Base-by-base conservation (phyloP, 2,888 invertebrate species). In the Ryuthela nishihirai region DNA sequence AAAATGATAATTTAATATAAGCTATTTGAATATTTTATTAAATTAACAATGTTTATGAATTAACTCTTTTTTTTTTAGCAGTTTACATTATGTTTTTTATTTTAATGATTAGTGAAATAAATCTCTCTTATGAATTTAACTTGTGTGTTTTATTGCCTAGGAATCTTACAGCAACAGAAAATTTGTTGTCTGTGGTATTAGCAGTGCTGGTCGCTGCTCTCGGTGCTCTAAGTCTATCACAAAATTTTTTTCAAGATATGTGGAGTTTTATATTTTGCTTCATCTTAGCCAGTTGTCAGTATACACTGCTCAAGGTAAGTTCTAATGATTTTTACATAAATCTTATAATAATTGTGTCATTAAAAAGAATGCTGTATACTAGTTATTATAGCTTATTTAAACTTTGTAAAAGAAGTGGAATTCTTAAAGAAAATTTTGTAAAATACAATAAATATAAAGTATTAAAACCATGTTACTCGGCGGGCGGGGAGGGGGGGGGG, bases 201-300 rank as follows among this genome's bases (percentile, higher is more conserved):
- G 92, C 94, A 1, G 82, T 88, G 26, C 74, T 84, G 65, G 95
- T 98, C 1, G 87, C 92, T 2, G 81, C 88, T 42, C 78, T 97
- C 46, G 94, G 95, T 1, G 85, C 91, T 0, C 78, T 85, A 61
- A 82, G 95, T 25, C 78, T 97, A 6, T 85, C 64, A 24, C 54
- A 60, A 40, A 85, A 87, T 43, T 88, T 93, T 73, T 98, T 92
- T 77, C 84, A 84, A 69, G 98, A 99, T 73, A 82, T 97, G 48
- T 87, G 86, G 69, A 89, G 95, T 15, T 90, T 98, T 74, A 80
- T 94, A 71, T 93, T 99, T 75, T 97, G 97, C 77, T 88, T 95
- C 69, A 90, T 97, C n/a, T 92, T 97, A 69, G 98, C 98, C 1
- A 88, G 94, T 15, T 93, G 95, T 70, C 99, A 99, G 75, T 99